Evolutionary conservation across 2,113 vertebrate genomes (phyloP), one percentile per base, ranked within the genome.

Genomic region (Mesembrinibis cayennensis): DNA sequence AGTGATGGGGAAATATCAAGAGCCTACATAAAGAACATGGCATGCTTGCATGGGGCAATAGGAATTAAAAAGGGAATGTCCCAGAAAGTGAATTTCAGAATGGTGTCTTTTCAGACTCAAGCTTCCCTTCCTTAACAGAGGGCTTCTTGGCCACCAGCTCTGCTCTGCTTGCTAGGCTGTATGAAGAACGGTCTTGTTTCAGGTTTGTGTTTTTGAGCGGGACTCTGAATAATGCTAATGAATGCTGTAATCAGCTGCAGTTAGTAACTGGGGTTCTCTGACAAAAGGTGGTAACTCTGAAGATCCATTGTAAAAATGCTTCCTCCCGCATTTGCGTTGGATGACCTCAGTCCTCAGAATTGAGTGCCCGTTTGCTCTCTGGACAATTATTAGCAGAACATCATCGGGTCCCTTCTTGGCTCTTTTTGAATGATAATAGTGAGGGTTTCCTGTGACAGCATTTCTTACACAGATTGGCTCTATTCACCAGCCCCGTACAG

Each of bases 381-480:
- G 92, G 95, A 90, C 92, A 78, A 30, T 88, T 74, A 59, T 55
- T 83, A 73, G 79, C 59, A 59, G 82, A 97, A 93, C 58, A 80
- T 95, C 91, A 34, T 7, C 62, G 71, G 66, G 76, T 90, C 58
- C 65, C 29, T 91, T 94, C 89, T 91, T 85, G 71, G 42, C 45
- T 85, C 78, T 70, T 88, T 96, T 91, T 80, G 67, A 88, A 90
- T 85, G 78, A 55, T 82, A 95, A 93, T 90, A 94, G 81, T 9
- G 34, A 96, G 66, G 88, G 82, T 94, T 97, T 96, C 94, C 94
- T 93, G 85, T 81, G 93, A 92, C 95, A 95, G 90, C 93, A 23
- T 95, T 92, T 97, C 84, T 95, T 87, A 73, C 40, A 66, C 65
- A 96, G 94, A 96, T 96, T 96, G 95, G 84, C 94, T 97, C 96